Base-by-base conservation (phyloP, 2,113 vertebrate genomes). In the Microtus montanus region DNA sequence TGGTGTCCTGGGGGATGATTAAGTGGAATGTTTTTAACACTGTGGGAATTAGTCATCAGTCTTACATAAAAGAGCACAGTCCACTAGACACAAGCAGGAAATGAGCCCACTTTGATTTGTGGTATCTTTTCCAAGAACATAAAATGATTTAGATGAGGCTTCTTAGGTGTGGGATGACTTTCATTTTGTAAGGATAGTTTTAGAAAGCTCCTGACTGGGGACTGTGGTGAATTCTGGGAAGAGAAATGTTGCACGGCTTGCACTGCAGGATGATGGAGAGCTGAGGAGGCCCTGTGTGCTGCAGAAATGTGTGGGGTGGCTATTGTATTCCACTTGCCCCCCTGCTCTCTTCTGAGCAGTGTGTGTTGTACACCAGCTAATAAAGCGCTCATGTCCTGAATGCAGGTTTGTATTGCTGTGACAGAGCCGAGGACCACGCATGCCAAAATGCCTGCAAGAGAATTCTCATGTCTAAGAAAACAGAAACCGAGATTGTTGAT, bases 401-500 rank as follows among this genome's bases (percentile, higher is more conserved):
- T 96, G 14, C 97, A 99, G 99, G 99, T 97, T 98, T 99, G 96
- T 99, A 99, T 98, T 99, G 99, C 98, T 99, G 99, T 89, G 99
- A 99, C 93, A 99, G 99, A 96, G 99, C 99, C 0, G 99, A 99
- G 98, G 99, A 99, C 66, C 97, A 99, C n/a, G 98, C 98, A 0
- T 99, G 99, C 96, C 99, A 99, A 98, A 97, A 97, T 71, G 99
- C 99, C 35, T 99, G 99, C 96, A 99, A 99, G 97, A 98, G 98
- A 74, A 99, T 99, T 97, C 98, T 99, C 38, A 99, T 99, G 98
- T 99, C 99, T 78, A 99, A 99, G 98, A 99, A 98, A 98, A 99
- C 99, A 2, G 99, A 99, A 97, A 99, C 99, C 44, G 99, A 99
- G 98, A 99, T 99, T 97, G 99, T 99, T 91, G 99, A 99, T 79